Conservation (phyloP, 2,113 vertebrate genomes). For the Cynopterus brachyotis region DNA sequence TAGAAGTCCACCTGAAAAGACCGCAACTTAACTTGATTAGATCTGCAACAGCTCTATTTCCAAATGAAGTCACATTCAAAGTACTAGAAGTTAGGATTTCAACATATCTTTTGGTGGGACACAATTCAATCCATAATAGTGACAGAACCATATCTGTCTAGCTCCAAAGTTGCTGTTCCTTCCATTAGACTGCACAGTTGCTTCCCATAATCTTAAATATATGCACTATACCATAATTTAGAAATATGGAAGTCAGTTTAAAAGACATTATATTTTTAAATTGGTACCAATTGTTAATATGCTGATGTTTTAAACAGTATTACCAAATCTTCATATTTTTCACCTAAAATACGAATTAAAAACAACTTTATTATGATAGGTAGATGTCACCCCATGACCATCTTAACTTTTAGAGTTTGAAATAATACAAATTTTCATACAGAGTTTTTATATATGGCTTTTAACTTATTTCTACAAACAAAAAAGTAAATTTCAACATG, state of each 20-base stretch:
- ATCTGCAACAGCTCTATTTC: background rate
- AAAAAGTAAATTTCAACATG: background rate
- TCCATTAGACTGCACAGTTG: background rate
- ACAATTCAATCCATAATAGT: background rate
- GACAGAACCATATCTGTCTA: background rate
- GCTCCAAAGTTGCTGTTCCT: background rate
- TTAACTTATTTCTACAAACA: constrained; percentile 25
- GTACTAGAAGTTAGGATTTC: background rate
- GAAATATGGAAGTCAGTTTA: background rate
- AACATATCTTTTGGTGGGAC: background rate
- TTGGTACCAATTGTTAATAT: background rate
- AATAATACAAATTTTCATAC: background rate
- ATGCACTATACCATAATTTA: background rate
- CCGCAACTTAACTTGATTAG: background rate
- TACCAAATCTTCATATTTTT: background rate
- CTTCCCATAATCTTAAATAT: background rate
- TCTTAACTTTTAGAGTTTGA: background rate
- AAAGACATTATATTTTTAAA: constrained; percentile 8
- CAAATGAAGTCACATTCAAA: background rate
- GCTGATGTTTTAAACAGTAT: background rate
- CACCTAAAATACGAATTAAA: background rate
- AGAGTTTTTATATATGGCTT: background rate
- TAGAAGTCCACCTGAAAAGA: background rate
- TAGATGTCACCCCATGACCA: background rate
- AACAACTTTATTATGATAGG: background rate